A percentile compares a stretch with the other conserved stretches of the same genome.
Evolutionary conservation across 2,113 vertebrate genomes (phyloP).

Genomic region (Naja naja): DNA sequence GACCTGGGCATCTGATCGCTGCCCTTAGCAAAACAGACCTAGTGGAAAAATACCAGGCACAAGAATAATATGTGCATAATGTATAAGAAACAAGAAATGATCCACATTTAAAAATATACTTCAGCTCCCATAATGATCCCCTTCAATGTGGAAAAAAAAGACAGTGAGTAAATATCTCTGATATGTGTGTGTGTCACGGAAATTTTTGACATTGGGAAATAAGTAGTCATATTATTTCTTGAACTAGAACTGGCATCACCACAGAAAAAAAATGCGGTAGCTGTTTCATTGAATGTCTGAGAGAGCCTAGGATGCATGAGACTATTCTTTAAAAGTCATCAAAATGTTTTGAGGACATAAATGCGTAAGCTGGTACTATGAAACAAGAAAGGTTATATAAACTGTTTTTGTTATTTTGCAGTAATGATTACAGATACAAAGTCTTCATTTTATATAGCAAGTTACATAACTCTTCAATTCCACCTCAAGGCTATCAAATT

Average conservation of each 20-base stretch:
- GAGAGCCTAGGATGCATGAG: neutral
- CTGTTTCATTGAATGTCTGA: neutral
- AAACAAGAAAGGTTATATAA: constrained; percentile 41
- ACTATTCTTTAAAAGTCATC: constrained; percentile 16
- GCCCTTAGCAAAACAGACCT: neutral
- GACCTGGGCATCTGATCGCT: neutral
- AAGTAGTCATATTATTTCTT: neutral
- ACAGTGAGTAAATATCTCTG: neutral
- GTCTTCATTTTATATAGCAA: constrained; percentile 43
- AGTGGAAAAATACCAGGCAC: neutral
- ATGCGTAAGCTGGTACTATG: neutral
- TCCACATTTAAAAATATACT: neutral
- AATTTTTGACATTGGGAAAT: neutral
- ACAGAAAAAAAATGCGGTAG: neutral
- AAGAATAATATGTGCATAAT: neutral
- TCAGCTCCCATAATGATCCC: neutral
- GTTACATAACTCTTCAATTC: constrained; percentile 27
- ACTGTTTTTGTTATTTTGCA: constrained; percentile 25
- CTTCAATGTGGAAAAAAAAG: neutral
- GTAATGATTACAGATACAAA: constrained; percentile 42
- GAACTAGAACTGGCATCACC: neutral
- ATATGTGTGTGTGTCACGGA: too few relatives aligned
- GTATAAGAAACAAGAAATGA: neutral
- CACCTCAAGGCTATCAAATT: constrained; percentile 44
- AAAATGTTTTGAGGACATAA: constrained; percentile 21